A percentile compares a stretch with the other conserved stretches of the same genome.
These are phyloP conservation scores for Atherinomorus stipes DNA, from an alignment of 2,113 vertebrate species.

Conservation along the genomic window DNA sequence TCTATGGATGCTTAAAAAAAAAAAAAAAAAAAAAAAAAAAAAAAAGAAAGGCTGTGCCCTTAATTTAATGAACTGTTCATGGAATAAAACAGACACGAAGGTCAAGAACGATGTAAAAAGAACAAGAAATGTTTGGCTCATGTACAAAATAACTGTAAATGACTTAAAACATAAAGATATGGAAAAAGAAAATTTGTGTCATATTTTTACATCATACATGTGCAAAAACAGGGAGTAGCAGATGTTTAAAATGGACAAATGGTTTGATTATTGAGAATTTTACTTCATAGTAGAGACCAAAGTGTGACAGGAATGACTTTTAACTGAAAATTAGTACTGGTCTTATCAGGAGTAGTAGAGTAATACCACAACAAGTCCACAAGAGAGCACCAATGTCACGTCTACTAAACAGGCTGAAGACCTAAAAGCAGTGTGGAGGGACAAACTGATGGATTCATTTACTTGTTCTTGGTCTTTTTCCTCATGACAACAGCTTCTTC, in stretches of 20 bases:
- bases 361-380: not conserved
- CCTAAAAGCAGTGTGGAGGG: no score
- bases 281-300: not conserved
- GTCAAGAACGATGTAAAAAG: not conserved
- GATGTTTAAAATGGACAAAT: no score
- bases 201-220: not conserved
- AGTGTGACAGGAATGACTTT: not conserved
- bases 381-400: not conserved
- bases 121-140: not conserved
- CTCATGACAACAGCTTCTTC: no score
- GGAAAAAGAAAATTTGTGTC: constrained; percentile 8
- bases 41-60: no score
- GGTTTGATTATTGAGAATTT: no score
- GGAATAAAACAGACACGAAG: not conserved
- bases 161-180: constrained; percentile 27
- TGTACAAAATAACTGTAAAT: constrained; percentile 41
- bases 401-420: not conserved
- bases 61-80: no score
- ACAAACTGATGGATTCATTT: no score
- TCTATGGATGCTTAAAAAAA: no score
- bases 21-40: no score
- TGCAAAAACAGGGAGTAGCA: no score
- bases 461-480: no score
- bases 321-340: not conserved
- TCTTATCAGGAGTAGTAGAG: not conserved